Conservation (phyloP, 2,113 vertebrate genomes). For the Cariama cristata region DNA sequence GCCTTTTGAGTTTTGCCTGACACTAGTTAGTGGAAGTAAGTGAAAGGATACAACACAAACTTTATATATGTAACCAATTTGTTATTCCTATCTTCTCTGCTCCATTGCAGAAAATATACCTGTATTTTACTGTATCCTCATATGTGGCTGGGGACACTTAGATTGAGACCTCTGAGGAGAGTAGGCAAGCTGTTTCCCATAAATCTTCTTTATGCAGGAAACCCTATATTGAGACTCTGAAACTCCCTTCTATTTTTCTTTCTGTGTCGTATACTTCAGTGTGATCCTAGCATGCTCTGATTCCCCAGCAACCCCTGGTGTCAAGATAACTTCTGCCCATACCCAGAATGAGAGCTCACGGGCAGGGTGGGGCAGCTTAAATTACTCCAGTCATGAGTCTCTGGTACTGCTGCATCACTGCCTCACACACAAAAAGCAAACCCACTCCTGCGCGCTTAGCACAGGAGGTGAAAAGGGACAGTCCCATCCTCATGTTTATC, state of each 20-base stretch:
- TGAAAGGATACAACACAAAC: neutral
- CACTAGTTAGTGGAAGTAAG: neutral
- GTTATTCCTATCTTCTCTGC: neutral
- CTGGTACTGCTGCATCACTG: rapidly evolving
- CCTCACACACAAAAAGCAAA: neutral
- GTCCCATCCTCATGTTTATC: rapidly evolving
- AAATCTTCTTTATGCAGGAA: neutral
- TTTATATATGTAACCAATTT: neutral
- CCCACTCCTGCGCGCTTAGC: neutral
- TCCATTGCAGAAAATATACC: neutral
- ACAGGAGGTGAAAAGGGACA: neutral
- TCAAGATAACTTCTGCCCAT: neutral
- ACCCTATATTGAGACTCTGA: neutral
- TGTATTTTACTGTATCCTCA: neutral
- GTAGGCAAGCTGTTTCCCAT: neutral
- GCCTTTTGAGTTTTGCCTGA: neutral
- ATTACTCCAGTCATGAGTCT: rapidly evolving
- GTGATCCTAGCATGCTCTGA: neutral
- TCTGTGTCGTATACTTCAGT: neutral
- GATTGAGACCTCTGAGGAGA: neutral
- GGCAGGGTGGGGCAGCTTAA: neutral
- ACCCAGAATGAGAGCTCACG: neutral
- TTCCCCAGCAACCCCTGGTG: neutral
- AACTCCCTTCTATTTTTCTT: neutral
- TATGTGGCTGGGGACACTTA: neutral